A percentile compares a stretch with the other conserved stretches of the same genome.
Evolutionary conservation across 2,888 invertebrate genomes (phyloP).

Genomic region (Eustalomyia histrio): DNA sequence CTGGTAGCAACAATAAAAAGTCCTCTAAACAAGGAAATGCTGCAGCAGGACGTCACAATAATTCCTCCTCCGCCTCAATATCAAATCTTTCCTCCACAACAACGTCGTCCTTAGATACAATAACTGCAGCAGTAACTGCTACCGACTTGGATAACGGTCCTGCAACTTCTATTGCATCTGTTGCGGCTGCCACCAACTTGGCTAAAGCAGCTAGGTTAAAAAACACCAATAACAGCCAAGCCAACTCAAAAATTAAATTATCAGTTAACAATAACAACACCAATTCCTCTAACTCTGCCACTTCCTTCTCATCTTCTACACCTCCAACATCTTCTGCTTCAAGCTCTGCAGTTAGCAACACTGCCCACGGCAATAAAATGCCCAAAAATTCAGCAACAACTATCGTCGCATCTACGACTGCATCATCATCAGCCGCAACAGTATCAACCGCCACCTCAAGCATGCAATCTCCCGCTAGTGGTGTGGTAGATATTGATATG

Average conservation of each 20-base stretch:
- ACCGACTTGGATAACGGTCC: constrained; percentile 47
- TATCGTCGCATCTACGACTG: constrained; percentile 60
- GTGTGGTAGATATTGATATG: constrained; percentile 66
- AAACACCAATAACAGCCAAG: constrained; percentile 62
- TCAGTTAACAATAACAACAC: constrained; percentile 68
- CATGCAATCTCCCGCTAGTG: constrained; percentile 30
- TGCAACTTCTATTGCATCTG: constrained; percentile 47
- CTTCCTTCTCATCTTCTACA: constrained; percentile 57
- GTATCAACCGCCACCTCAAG: constrained; percentile 59
- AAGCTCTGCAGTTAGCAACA: constrained; percentile 57
- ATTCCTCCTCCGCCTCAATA: constrained; percentile 35
- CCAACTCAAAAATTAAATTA: constrained; percentile 58
- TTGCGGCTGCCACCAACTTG: constrained; percentile 55
- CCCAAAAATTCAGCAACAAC: constrained; percentile 70
- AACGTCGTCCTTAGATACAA: constrained; percentile 63
- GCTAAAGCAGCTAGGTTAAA: constrained; percentile 61
- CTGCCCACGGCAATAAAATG: constrained; percentile 74
- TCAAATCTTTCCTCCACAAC: constrained; percentile 36
- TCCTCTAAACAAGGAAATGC: constrained; percentile 57
- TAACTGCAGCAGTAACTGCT: constrained; percentile 60
- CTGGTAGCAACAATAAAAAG: constrained; percentile 51
- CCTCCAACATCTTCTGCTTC: constrained; percentile 39
- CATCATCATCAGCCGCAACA: constrained; percentile 67
- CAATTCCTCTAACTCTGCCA: constrained; percentile 69
- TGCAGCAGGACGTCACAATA: constrained; percentile 54